phyloP scores from a whole-genome alignment of 2,888 invertebrate species.

The Calephelis perditalis region DNA sequence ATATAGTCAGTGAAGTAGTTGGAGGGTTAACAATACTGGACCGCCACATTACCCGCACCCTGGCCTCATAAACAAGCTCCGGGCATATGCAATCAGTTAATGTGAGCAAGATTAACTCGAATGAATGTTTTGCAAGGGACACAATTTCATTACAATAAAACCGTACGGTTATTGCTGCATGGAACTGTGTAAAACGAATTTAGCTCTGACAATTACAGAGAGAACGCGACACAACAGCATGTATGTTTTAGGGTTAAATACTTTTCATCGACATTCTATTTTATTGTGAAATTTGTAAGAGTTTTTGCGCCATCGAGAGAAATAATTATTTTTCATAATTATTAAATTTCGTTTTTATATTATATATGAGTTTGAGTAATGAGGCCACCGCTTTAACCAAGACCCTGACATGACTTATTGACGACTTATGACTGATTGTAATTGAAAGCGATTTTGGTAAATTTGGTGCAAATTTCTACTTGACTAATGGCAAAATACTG shows the following conservation, averaged over 20 bases:
- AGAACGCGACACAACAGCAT: neutral
- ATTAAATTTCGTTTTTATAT: too few species aligned
- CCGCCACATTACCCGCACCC: constrained; percentile 11
- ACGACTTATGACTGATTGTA: too few species aligned
- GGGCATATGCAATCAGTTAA: constrained; percentile 17
- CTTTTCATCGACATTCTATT: neutral
- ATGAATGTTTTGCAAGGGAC: constrained; percentile 12
- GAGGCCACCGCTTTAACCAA: too few species aligned
- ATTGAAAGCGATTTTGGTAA: too few species aligned
- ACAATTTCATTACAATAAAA: constrained; percentile 15
- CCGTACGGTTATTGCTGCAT: constrained; percentile 8
- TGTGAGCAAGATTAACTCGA: constrained; percentile 16
- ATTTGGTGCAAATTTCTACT: too few species aligned
- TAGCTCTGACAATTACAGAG: constrained; percentile 7
- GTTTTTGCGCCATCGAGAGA: too few species aligned
- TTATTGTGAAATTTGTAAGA: neutral
- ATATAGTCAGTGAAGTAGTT: constrained; percentile 11
- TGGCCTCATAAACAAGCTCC: constrained; percentile 13
- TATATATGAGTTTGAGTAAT: too few species aligned
- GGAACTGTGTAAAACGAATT: constrained; percentile 8
- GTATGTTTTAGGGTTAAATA: too few species aligned
- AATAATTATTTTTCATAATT: too few species aligned
- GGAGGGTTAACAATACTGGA: constrained; percentile 14
- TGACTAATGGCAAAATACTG: too few species aligned
- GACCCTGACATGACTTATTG: too few species aligned